Evolutionary conservation across 2,797 vertebrate genomes (phyloP).

Genomic region (Sebastes vulpes): DNA sequence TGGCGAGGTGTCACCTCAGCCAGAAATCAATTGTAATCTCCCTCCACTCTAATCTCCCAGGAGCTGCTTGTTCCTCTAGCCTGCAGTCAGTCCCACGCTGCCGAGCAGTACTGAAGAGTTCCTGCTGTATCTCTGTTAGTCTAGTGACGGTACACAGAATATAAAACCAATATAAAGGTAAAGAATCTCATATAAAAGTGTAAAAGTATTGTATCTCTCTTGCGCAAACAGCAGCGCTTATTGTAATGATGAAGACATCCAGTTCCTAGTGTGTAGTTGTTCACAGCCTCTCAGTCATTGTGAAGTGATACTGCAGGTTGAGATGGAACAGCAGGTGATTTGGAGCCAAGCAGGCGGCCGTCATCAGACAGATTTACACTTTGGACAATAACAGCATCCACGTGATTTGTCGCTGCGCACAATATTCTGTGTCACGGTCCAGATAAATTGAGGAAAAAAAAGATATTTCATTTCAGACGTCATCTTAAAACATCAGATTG

Average conservation of each 20-base stretch:
- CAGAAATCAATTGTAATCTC: slow-evolving; percentile 44
- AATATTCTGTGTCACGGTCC: background rate
- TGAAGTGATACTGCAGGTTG: slow-evolving; percentile 14
- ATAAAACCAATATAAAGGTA: background rate
- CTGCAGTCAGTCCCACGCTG: background rate
- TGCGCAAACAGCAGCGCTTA: background rate
- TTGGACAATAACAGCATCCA: slow-evolving; percentile 17
- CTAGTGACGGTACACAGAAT: background rate
- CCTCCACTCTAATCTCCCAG: slow-evolving; percentile 3
- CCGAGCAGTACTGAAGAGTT: background rate
- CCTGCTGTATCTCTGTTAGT: background rate
- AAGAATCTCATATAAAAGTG: background rate
- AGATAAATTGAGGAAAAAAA: background rate
- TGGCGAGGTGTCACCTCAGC: slow-evolving; percentile 21
- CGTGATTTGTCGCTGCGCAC: slow-evolving; percentile 14
- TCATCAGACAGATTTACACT: slow-evolving; percentile 50
- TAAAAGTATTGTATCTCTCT: background rate
- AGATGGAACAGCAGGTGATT: slow-evolving; percentile 44
- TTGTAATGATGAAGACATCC: background rate
- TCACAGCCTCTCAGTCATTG: slow-evolving; percentile 24
- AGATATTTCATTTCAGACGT: background rate
- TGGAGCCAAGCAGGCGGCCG: slow-evolving; percentile 3
- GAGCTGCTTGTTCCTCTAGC: background rate
- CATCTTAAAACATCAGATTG: background rate
- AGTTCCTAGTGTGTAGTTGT: background rate